These are phyloP conservation scores for Galaxea fascicularis DNA, from an alignment of 92 coral and sea anemone species.

Conservation along the genomic window DNA sequence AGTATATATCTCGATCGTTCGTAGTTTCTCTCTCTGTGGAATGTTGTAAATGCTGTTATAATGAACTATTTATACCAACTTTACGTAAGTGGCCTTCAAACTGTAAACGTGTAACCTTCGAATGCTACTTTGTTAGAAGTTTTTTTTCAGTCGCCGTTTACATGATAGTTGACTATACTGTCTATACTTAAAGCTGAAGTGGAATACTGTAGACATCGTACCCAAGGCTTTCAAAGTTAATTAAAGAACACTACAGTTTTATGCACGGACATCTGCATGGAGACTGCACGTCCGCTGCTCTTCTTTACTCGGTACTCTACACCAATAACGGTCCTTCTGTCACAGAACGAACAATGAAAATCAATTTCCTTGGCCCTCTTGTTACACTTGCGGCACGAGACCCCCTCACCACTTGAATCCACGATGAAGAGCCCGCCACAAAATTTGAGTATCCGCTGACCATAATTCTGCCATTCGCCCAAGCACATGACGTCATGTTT, in stretches of 20 bases:
- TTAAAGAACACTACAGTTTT: conserved; percentile 46
- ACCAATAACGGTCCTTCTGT: conserved; percentile 29
- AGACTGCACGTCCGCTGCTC: conserved; percentile 12
- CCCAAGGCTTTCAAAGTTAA: neutral
- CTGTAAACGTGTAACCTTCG: neutral
- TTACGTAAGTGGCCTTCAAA: neutral
- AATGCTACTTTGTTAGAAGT: neutral
- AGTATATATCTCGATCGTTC: too few species aligned
- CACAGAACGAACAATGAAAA: conserved; percentile 59
- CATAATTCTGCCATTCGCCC: conserved; percentile 25
- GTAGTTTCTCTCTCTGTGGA: neutral
- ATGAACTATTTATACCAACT: conserved; percentile 14
- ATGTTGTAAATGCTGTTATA: conserved; percentile 1
- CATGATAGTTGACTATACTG: too few species aligned
- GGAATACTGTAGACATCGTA: too few species aligned
- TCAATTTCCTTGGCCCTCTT: conserved; percentile 10
- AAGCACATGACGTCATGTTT: conserved; percentile 56
- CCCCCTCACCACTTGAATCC: conserved; percentile 46
- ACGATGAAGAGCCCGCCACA: conserved; percentile 59
- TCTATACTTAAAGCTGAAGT: too few species aligned
- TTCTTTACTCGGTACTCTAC: conserved; percentile 37
- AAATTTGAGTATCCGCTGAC: conserved; percentile 33
- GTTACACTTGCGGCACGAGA: conserved; percentile 53
- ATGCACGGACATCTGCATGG: conserved; percentile 52
- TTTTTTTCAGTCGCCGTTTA: too few species aligned